Conservation (phyloP, 2,888 invertebrate genomes). For the Amphipyra tragopoginis region DNA sequence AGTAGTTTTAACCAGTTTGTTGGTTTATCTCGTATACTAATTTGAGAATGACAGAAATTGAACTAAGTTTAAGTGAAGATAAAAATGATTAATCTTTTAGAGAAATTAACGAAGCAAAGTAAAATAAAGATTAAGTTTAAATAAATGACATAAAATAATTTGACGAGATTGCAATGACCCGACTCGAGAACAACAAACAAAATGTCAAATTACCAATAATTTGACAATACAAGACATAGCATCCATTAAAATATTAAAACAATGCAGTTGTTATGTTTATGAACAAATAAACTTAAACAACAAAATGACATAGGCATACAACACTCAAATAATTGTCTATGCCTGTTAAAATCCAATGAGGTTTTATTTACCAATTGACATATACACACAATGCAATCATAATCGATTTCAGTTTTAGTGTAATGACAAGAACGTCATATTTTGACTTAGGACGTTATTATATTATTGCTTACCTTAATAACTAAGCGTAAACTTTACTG, state of each 20-base stretch:
- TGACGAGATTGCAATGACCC: too few relatives aligned
- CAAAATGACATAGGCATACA: conserved; percentile 11
- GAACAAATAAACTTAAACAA: conserved; percentile 30
- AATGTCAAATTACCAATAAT: conserved; percentile 1
- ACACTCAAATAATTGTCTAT: conserved; percentile 10
- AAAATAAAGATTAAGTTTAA: too few relatives aligned
- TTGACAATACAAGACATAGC: conserved; percentile 13
- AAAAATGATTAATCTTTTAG: too few relatives aligned
- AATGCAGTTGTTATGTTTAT: conserved; percentile 17
- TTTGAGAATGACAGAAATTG: neutral
- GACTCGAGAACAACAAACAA: too few relatives aligned
- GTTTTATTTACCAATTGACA: conserved; percentile 26
- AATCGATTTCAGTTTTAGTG: conserved; percentile 21
- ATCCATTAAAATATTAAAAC: conserved; percentile 30
- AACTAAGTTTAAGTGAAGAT: too few relatives aligned
- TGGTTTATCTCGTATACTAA: neutral
- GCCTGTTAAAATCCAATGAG: conserved; percentile 37
- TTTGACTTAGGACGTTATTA: conserved; percentile 10
- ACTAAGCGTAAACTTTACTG: conserved; percentile 2
- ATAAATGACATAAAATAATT: too few relatives aligned
- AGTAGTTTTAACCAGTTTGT: conserved; percentile 1
- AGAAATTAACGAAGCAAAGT: too few relatives aligned
- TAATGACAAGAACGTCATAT: neutral
- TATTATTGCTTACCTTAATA: conserved; percentile 16
- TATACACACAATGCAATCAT: conserved; percentile 32